Percentiles rank a stretch among this genome's conserved stretches.
phyloP scores from a whole-genome alignment of 2,113 vertebrate species.

The Sinocyclocheilus maitianheensis region DNA sequence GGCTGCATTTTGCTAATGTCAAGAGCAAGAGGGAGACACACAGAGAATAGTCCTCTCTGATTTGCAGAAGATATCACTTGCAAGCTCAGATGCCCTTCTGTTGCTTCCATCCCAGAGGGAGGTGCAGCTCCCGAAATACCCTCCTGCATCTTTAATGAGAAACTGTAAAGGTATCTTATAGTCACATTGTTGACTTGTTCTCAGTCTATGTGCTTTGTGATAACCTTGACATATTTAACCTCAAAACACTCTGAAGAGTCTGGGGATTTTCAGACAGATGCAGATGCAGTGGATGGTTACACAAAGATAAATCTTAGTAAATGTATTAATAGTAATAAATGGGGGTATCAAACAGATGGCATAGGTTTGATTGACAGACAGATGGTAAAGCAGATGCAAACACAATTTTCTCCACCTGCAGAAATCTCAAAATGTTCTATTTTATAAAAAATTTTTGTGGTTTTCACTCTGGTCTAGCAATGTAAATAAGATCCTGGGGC shows the following conservation, averaged over 20 bases:
- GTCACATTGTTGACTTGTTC: slow-evolving; percentile 43
- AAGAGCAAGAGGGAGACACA: slow-evolving; percentile 51
- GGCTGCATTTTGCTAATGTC: slow-evolving; percentile 54
- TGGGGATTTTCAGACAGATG: not conserved
- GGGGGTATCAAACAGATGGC: slow-evolving; percentile 13
- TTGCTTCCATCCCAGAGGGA: slow-evolving; percentile 40
- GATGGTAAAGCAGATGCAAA: slow-evolving; percentile 25
- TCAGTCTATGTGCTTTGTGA: slow-evolving; percentile 46
- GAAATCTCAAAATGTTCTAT: not conserved
- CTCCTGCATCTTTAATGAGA: slow-evolving; percentile 62
- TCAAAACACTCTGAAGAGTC: not conserved
- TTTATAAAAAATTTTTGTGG: not conserved
- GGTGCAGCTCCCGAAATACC: slow-evolving; percentile 52
- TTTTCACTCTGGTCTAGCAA: not conserved
- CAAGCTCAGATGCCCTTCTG: slow-evolving; percentile 54
- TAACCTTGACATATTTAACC: slow-evolving; percentile 54
- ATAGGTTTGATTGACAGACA: slow-evolving; percentile 32
- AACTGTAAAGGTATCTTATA: slow-evolving; percentile 50
- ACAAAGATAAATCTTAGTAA: not conserved
- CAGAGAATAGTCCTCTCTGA: slow-evolving; percentile 42
- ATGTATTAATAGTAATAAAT: slow-evolving; percentile 7
- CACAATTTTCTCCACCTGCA: not conserved
- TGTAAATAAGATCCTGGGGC: not conserved
- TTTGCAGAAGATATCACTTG: slow-evolving; percentile 57
- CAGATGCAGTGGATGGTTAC: not conserved